These are phyloP conservation scores for Hirtodrosophila trivittata DNA, from an alignment of 2,888 invertebrate genomes.

Conservation along the genomic window DNA sequence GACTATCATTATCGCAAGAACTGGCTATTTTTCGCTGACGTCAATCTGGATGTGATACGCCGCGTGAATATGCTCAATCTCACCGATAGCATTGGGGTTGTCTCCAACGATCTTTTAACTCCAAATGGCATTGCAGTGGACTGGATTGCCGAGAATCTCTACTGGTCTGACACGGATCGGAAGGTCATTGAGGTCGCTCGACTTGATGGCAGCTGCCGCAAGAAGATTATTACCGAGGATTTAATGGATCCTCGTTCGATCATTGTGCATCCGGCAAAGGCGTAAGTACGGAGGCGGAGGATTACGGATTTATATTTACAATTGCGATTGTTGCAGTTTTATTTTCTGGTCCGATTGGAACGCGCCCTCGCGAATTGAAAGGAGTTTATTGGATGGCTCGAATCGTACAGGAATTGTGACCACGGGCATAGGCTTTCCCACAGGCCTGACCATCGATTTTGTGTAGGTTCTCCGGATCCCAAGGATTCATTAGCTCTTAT, in stretches of 20 bases:
- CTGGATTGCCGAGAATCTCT: constrained; percentile 94
- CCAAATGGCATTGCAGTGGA: constrained; percentile 94
- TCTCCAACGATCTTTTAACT: constrained; percentile 87
- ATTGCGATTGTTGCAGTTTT: constrained; percentile 83
- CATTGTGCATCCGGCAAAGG: constrained; percentile 91
- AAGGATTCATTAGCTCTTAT: not conserved
- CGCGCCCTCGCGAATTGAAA: constrained; percentile 89
- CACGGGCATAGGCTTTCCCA: constrained; percentile 91
- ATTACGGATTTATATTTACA: no score
- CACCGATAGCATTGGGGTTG: constrained; percentile 88
- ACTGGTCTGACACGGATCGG: constrained; percentile 93
- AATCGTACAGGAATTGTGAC: constrained; percentile 88
- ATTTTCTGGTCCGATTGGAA: constrained; percentile 94
- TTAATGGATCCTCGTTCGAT: constrained; percentile 92
- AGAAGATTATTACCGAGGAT: constrained; percentile 87
- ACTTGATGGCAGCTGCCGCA: constrained; percentile 89
- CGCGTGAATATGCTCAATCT: constrained; percentile 90
- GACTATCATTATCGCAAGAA: constrained; percentile 92
- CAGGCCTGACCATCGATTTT: constrained; percentile 92
- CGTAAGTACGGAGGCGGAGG: constrained; percentile 85
- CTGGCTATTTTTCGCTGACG: constrained; percentile 91
- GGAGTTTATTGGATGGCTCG: constrained; percentile 91
- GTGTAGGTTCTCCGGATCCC: constrained; percentile 60
- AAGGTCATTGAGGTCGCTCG: constrained; percentile 91
- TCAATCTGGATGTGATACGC: constrained; percentile 89